Percentiles rank a stretch among this genome's conserved stretches.
phyloP scores from a whole-genome alignment of 2,113 vertebrate species.

The Pyrgilauda ruficollis region DNA sequence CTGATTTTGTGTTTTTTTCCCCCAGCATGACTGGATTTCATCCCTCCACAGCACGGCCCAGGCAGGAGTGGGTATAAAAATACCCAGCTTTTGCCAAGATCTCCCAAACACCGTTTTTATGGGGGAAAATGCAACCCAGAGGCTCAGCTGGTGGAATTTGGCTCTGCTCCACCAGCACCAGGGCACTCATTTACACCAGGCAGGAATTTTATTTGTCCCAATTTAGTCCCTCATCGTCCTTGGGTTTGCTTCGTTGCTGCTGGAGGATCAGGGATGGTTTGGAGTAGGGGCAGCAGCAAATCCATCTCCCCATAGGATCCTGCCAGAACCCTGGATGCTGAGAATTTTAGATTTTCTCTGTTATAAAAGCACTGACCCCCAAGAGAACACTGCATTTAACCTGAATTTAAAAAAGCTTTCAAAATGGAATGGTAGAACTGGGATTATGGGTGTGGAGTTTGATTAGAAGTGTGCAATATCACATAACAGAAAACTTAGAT shows the following conservation, averaged over 20 bases:
- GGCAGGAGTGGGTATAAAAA: constrained; percentile 22
- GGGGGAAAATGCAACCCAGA: background rate
- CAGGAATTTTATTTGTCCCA: background rate
- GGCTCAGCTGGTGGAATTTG: constrained; percentile 20
- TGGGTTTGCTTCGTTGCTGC: background rate
- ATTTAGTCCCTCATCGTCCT: fast-evolving
- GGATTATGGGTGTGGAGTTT: too few species aligned
- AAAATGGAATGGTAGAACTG: too few species aligned
- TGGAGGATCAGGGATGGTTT: background rate
- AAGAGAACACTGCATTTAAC: too few species aligned
- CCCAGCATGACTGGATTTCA: constrained; percentile 11
- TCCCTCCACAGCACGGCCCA: constrained; percentile 6
- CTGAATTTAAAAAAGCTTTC: too few species aligned
- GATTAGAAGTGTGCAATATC: too few species aligned
- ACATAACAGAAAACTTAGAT: too few species aligned
- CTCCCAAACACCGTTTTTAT: constrained; percentile 50
- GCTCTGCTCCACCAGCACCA: background rate
- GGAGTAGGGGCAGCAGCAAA: fast-evolving
- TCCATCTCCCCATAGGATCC: background rate
- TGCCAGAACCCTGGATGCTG: too few species aligned
- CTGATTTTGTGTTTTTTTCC: background rate
- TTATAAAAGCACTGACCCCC: too few species aligned
- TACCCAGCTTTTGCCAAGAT: constrained; percentile 13
- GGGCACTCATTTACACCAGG: background rate
- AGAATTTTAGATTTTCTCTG: too few species aligned